A percentile compares a stretch with the other conserved stretches of the same genome.
Conservation (phyloP, 2,113 vertebrate genomes). For the Mesitornis unicolor region DNA sequence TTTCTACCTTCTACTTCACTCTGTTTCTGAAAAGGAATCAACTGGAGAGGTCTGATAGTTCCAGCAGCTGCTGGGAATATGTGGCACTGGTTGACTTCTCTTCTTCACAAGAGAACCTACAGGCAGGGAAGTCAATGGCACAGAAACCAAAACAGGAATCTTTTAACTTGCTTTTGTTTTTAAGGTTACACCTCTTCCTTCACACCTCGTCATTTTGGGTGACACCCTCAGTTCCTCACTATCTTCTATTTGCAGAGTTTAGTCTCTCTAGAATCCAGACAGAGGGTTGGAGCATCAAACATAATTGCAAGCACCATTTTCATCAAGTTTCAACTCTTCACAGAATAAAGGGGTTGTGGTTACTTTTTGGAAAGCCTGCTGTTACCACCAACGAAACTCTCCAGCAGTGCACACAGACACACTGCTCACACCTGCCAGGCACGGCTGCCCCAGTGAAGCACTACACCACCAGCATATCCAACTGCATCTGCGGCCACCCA, state of each 20-base stretch:
- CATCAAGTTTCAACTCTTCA: not conserved
- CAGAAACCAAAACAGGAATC: not conserved
- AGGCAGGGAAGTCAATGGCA: not conserved
- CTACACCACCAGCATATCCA: not conserved
- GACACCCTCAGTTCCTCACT: rapidly evolving
- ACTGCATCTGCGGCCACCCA: rapidly evolving
- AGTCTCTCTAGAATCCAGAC: not conserved
- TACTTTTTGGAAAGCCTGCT: not conserved
- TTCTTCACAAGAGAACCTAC: not conserved
- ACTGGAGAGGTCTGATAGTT: not conserved
- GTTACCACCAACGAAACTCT: not conserved
- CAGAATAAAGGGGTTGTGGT: not conserved
- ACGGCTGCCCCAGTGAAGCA: rapidly evolving
- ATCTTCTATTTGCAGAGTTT: not conserved
- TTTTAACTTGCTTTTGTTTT: not conserved
- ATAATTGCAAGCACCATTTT: not conserved
- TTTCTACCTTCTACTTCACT: not conserved
- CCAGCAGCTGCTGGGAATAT: not conserved
- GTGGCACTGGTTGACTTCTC: not conserved
- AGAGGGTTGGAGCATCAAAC: not conserved
- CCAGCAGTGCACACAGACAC: not conserved
- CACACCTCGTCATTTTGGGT: not conserved
- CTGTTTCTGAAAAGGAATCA: not conserved
- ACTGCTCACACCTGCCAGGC: not conserved
- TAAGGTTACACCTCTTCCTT: not conserved